Evolutionary conservation across 2,113 vertebrate species (phyloP).

Genomic region (Cyprinodon variegatus): DNA sequence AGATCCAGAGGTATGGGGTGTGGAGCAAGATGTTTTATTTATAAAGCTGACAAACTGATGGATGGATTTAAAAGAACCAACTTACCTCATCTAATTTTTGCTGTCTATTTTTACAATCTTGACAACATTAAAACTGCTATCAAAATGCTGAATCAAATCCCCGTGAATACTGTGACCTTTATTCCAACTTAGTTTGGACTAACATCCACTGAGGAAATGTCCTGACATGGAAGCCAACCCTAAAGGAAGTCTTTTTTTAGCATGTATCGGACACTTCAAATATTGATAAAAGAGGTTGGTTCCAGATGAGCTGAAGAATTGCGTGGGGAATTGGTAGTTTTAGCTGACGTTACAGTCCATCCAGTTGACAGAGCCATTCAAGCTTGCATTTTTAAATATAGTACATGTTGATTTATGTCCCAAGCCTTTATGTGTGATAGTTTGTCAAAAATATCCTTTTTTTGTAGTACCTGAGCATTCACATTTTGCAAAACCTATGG

Average conservation of each 20-base stretch:
- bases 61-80: neutral
- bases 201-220: slow-evolving; percentile 23
- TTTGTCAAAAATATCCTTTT: slow-evolving; percentile 63
- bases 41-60: neutral
- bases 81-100: neutral
- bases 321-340: slow-evolving; percentile 64
- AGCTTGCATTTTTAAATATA: slow-evolving; percentile 45
- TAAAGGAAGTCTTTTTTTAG: slow-evolving; percentile 68
- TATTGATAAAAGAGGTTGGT: slow-evolving; percentile 76
- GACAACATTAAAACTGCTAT: slow-evolving; percentile 1
- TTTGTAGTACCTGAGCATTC: slow-evolving; percentile 58
- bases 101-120: slow-evolving; percentile 8
- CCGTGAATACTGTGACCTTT: slow-evolving; percentile 6
- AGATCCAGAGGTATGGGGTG: slow-evolving; percentile 15
- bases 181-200: slow-evolving; percentile 14
- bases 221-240: slow-evolving; percentile 11
- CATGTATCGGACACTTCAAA: slow-evolving; percentile 71
- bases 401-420: slow-evolving; percentile 72
- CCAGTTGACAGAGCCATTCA: slow-evolving; percentile 52
- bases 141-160: slow-evolving; percentile 36
- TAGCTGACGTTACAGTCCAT: slow-evolving; percentile 77
- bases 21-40: neutral
- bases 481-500: slow-evolving; percentile 46
- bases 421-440: slow-evolving; percentile 56
- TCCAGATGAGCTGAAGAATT: slow-evolving; percentile 40